Evolutionary conservation across 92 coral and sea anemone species (phyloP).

Genomic region (Zoanthus sansibaricus): DNA sequence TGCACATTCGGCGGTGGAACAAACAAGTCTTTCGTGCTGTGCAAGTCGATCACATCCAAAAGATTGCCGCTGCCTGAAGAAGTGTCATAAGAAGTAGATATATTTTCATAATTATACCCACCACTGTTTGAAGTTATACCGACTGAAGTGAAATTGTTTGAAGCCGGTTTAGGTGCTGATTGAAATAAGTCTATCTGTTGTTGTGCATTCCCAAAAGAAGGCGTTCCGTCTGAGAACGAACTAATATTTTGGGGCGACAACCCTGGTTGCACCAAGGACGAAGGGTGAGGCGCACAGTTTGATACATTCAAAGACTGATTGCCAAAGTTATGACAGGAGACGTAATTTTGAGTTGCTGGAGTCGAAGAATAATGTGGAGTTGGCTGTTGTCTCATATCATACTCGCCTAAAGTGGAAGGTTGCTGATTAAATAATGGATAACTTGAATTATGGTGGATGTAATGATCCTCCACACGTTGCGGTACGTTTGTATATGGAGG

Average conservation of each 20-base stretch:
- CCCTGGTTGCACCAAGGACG: not conserved
- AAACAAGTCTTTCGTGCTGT: constrained; percentile 26
- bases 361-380: not conserved
- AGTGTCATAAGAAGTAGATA: not conserved
- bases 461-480: not conserved
- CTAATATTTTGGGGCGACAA: too few relatives aligned
- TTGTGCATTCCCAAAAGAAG: constrained; percentile 6
- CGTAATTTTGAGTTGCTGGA: not conserved
- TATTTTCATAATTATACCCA: not conserved
- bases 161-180: not conserved
- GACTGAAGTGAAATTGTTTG: not conserved
- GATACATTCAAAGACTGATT: not conserved
- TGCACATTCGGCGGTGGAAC: constrained; percentile 19
- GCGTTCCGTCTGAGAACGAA: not conserved
- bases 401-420: not conserved
- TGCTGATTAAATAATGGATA: not conserved
- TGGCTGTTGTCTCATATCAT: not conserved
- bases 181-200: not conserved
- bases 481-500: constrained; percentile 1
- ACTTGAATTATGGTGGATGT: not conserved
- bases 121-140: not conserved
- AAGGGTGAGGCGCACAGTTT: not conserved
- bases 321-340: not conserved
- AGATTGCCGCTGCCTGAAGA: not conserved
- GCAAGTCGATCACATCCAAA: constrained; percentile 24